Evolutionary conservation across 2,113 vertebrate species (phyloP).

Genomic region (Meleagris gallopavo): DNA sequence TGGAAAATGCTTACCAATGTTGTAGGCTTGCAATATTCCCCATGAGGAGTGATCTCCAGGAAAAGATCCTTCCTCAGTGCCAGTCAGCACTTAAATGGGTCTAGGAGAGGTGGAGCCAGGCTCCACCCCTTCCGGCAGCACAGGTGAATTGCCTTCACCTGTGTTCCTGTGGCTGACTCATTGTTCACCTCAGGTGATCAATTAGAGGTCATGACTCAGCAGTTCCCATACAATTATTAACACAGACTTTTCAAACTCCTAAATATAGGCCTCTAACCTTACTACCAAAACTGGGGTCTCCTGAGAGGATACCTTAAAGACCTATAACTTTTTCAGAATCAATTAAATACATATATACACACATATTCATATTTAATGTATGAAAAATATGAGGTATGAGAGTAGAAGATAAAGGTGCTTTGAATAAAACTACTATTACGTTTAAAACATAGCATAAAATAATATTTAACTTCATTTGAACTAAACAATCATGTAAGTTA

Average conservation of each 20-base stretch:
- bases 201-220: too few species aligned
- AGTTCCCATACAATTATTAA: background rate
- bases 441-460: conserved; percentile 4
- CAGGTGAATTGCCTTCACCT: too few species aligned
- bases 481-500: background rate
- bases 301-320: background rate
- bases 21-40: too few species aligned
- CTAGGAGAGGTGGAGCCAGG: too few species aligned
- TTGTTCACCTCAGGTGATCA: too few species aligned
- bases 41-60: too few species aligned
- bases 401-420: background rate
- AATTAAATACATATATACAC: background rate
- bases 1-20: too few species aligned
- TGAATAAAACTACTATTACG: conserved; percentile 18
- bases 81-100: too few species aligned
- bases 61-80: too few species aligned
- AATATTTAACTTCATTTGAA: conserved; percentile 25
- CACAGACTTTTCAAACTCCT: background rate
- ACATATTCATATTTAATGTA: background rate
- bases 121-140: too few species aligned
- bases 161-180: too few species aligned
- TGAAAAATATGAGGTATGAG: background rate
- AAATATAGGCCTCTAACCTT: background rate
- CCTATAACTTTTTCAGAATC: background rate
- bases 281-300: background rate